These are phyloP conservation scores for Hyla sarda DNA, from an alignment of 2,113 vertebrate genomes.

Conservation along the genomic window DNA sequence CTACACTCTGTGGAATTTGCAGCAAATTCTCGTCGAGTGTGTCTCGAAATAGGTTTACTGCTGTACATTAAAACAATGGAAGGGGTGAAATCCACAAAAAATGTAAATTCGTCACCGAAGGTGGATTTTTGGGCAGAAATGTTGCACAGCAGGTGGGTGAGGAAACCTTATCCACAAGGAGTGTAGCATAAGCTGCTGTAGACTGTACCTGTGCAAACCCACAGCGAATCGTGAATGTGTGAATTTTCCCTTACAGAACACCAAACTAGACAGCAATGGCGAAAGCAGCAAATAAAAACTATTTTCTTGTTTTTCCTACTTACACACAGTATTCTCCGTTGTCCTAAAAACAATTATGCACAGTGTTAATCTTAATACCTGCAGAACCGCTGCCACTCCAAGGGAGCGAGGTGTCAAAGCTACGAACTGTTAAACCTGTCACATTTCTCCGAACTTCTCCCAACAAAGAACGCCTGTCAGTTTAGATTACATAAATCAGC, in stretches of 20 bases:
- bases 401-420: constrained; percentile 32
- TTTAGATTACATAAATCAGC: constrained; percentile 37
- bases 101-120: no score
- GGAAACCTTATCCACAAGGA: no score
- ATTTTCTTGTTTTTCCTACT: background rate
- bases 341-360: background rate
- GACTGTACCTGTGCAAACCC: no score
- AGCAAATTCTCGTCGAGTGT: no score
- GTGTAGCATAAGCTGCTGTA: no score
- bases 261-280: background rate
- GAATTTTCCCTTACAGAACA: background rate
- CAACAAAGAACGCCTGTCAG: constrained; percentile 49
- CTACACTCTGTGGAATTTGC: no score
- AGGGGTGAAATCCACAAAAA: no score
- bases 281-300: background rate
- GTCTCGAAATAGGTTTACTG: no score
- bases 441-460: constrained; percentile 33
- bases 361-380: constrained; percentile 15
- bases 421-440: constrained; percentile 37
- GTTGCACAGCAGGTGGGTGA: no score
- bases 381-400: background rate
- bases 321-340: background rate
- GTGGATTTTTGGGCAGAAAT: no score
- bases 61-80: no score
- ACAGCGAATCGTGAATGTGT: no score